phyloP scores from a whole-genome alignment of 1,140 invertebrate genomes.

The Hycleus phaleratus region DNA sequence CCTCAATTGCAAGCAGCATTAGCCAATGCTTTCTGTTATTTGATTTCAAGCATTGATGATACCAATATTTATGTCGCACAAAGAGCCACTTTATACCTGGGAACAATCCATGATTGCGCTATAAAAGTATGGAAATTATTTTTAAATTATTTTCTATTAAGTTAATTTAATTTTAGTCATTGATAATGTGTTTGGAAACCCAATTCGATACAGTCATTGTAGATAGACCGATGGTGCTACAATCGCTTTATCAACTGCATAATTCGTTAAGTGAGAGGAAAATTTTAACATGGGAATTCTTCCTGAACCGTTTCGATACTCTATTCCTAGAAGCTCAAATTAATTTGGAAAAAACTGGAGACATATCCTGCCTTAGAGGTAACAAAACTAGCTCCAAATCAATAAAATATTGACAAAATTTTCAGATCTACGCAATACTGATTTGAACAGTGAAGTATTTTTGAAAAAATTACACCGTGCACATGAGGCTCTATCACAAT shows the following conservation, averaged over 20 bases:
- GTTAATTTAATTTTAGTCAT: conserved; percentile 47
- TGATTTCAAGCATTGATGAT: conserved; percentile 94
- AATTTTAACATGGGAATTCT: conserved; percentile 96
- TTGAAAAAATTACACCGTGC: conserved; percentile 82
- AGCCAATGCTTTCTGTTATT: conserved; percentile 93
- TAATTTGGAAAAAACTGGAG: conserved; percentile 72
- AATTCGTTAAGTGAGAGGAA: conserved; percentile 85
- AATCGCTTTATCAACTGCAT: conserved; percentile 89
- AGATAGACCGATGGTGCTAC: conserved; percentile 95
- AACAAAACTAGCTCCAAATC: conserved; percentile 7
- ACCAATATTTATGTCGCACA: conserved; percentile 91
- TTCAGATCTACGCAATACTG: conserved; percentile 81
- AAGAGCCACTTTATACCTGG: conserved; percentile 83
- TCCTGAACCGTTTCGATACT: conserved; percentile 93
- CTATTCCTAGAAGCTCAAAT: conserved; percentile 94
- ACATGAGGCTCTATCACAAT: conserved; percentile 76
- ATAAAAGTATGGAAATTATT: conserved; percentile 49
- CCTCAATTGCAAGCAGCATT: conserved; percentile 84
- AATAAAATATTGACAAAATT: conserved; percentile 7
- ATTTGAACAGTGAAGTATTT: conserved; percentile 82
- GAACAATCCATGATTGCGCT: conserved; percentile 85
- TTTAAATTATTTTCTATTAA: background rate
- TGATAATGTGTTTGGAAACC: conserved; percentile 80
- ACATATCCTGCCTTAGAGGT: conserved; percentile 77
- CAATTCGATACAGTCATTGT: conserved; percentile 93